Base-by-base conservation (phyloP, 2,113 vertebrate genomes). In the Takifugu flavidus region DNA sequence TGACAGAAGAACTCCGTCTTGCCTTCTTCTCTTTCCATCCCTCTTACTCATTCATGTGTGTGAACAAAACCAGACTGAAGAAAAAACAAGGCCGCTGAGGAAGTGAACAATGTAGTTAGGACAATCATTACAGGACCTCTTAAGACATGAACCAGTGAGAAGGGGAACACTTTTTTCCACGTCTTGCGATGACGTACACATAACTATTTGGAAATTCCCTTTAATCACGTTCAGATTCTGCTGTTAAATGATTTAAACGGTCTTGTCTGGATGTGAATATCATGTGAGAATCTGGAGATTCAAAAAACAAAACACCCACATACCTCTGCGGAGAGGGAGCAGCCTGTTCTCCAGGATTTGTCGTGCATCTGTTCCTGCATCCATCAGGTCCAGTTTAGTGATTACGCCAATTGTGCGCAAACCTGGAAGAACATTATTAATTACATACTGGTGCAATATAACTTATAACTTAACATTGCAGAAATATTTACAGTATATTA, bases 381-480 rank as follows among this genome's bases (percentile, higher is more conserved):
- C 95, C 95, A 96, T 96, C 65, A 98, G 90, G 84, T 98, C 95
- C 81, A 98, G 80, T 62, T 96, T 97, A 65, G 96, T 98, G 84
- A 98, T 95, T 31, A 98, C 95, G 42, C 95, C 94, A 0, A 97
- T 96, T 49, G 95, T 98, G 54, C 95, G 92, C 59, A 92, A 91
- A 51, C 96, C 96, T 98, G 73, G 26, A 59, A 25, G 13, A 63
- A 56, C 4, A n/a, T 31, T 8, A 31, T 29, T 46, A 27, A 8
- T 15, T 45, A 15, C 44, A 39, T 11, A 39, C 34, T 31, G 7
- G 7, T 39, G 34, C 34, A 39, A 39, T 39, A 39, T 39, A 39
- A 39, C 34, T 39, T 39, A 6, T 39, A 39, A 2, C 5, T 39
- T 39, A 20, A 20, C 20, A 20, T 20, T 20, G 20, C 20, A 20